Base-by-base conservation (phyloP, 2,888 invertebrate genomes). In the Macrosiphum euphorbiae region DNA sequence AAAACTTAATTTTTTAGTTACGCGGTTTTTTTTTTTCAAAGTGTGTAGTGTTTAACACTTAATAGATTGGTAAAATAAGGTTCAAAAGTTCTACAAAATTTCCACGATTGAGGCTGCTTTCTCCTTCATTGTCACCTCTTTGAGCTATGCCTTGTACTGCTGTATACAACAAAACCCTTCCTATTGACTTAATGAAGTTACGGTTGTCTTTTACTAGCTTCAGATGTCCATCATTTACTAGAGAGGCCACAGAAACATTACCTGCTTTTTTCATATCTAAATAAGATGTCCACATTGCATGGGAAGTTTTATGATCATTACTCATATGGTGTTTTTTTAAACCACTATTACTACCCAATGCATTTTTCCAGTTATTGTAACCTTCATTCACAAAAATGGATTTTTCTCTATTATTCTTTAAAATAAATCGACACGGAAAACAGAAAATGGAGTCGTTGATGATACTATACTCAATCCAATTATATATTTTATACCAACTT, bases 321-420 rank as follows among this genome's bases (percentile, higher is more conserved):
- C 94, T 94, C 55, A 85, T 94, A 78, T 94, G 35, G 91, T 95
- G 95, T 94, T 94, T 94, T 94, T 91, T 94, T 24, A 95, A 92
- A 41, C 88, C 85, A 90, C 47, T 67, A 67, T 47, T 47, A 47
- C 84, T 91, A 47, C 26, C 47, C 16, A 55, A 52, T 50, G 50
- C 91, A 41, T 84, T 91, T 84, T 91, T 91, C 84, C 85, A 91
- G 44, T 91, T 91, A 26, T 84, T 91, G n/a, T 61, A 91, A 35
- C 91, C 84, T 86, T 92, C 92, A 92, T 28, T 86, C 28, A 87
- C 55, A 78, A 55, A 52, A 16, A 61, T 50, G 35, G 67, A n/a
- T 78, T 84, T 91, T 55, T 92, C 92, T 55, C 52, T 55, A 86
- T 87, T 41, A 86, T 86, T 85, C 41, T 55, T 86, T 41, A 26